These are phyloP conservation scores for Peromyscus polionotus DNA, from an alignment of 2,113 vertebrate species.

Conservation along the genomic window DNA sequence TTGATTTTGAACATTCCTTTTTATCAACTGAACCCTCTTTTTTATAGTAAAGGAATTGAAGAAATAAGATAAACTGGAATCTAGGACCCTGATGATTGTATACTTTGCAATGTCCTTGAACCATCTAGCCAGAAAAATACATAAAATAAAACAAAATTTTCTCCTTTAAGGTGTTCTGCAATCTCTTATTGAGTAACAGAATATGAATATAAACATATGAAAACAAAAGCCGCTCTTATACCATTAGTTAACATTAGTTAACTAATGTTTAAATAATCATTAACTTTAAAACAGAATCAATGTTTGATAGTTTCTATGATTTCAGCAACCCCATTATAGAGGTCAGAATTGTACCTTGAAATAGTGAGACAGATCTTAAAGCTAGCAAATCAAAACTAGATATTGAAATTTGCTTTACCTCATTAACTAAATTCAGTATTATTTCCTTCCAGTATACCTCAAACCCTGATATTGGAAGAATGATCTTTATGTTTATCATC, in stretches of 20 bases:
- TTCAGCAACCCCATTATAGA: not conserved
- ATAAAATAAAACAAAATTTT: not conserved
- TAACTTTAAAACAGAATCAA: not conserved
- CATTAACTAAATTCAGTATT: not conserved
- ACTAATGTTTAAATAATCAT: not conserved
- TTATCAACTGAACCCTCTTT: not conserved
- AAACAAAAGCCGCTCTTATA: not conserved
- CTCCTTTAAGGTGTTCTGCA: not conserved
- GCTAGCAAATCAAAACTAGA: not conserved
- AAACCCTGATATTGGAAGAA: not conserved
- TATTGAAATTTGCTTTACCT: not conserved
- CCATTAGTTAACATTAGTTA: not conserved
- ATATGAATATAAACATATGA: not conserved
- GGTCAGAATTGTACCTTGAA: not conserved
- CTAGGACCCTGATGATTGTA: not conserved
- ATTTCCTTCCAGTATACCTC: not conserved
- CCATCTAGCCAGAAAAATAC: not conserved
- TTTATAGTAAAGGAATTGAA: not conserved
- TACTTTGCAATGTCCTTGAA: not conserved
- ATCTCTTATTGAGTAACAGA: not conserved
- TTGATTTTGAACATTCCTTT: not conserved
- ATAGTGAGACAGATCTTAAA: not conserved
- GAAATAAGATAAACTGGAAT: not conserved
- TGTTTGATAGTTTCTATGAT: not conserved
- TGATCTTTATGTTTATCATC: not conserved